phyloP scores from a whole-genome alignment of 53 echinoderm and acorn worm species.

The Paracentrotus lividus region DNA sequence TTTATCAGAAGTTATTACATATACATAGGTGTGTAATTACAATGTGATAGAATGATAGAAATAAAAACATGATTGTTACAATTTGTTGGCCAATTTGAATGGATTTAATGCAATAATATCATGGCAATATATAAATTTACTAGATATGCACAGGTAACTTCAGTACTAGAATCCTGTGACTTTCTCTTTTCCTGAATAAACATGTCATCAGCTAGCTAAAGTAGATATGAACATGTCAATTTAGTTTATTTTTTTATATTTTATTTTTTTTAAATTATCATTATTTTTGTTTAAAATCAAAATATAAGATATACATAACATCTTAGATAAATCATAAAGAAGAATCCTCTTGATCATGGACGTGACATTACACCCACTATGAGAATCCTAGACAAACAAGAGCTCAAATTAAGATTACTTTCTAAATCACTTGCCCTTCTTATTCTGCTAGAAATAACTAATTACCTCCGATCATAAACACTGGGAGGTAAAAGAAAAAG shows the following conservation, averaged over 20 bases:
- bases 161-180: background rate
- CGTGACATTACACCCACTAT: background rate
- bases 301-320: background rate
- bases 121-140: no score
- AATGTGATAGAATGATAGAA: no score
- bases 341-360: background rate
- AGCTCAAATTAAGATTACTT: background rate
- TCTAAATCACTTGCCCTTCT: background rate
- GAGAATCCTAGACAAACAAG: background rate
- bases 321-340: background rate
- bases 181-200: background rate
- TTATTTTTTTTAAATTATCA: background rate
- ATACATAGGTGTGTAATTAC: no score
- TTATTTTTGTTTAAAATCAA: background rate
- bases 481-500: conserved; percentile 9
- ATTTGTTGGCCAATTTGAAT: no score
- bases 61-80: no score
- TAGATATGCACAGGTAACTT: no score
- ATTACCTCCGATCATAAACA: background rate
- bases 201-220: background rate
- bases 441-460: background rate
- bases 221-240: conserved; percentile 33
- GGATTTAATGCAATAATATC: no score
- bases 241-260: background rate
- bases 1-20: no score